Conservation (phyloP, 2,888 invertebrate genomes). For the Piscicola geometra region DNA sequence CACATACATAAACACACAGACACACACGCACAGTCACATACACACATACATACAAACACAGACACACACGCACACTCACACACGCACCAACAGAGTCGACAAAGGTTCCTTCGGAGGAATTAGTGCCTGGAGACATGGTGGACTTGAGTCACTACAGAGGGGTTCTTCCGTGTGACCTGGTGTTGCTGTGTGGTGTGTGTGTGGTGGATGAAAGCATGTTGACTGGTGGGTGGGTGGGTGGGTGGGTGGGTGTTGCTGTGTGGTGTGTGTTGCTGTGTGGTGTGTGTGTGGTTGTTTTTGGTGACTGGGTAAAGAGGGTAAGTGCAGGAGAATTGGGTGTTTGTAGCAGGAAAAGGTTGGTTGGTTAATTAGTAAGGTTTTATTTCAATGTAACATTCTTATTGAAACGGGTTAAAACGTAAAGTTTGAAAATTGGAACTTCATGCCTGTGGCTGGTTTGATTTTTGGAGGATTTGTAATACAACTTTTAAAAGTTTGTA, state of each 20-base stretch:
- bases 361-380: too few species aligned
- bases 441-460: too few species aligned
- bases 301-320: too few species aligned
- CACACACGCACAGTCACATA: slow-evolving; percentile 13
- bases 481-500: too few species aligned
- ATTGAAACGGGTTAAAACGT: too few species aligned
- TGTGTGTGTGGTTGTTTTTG: background rate
- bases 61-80: background rate
- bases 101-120: slow-evolving; percentile 62
- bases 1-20: slow-evolving; percentile 10
- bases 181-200: slow-evolving; percentile 76
- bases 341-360: too few species aligned
- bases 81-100: slow-evolving; percentile 47
- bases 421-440: too few species aligned
- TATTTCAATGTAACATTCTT: too few species aligned
- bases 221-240: slow-evolving; percentile 72
- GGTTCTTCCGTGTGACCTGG: slow-evolving; percentile 82
- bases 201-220: slow-evolving; percentile 90
- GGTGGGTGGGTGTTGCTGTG: too few species aligned
- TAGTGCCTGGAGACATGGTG: slow-evolving; percentile 85
- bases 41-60: slow-evolving; percentile 18
- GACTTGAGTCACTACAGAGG: slow-evolving; percentile 78
- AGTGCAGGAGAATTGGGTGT: too few species aligned
- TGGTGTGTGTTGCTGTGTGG: too few species aligned
- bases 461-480: too few species aligned